phyloP scores from a whole-genome alignment of 1,140 invertebrate genomes.

The Parasteatoda tepidariorum region DNA sequence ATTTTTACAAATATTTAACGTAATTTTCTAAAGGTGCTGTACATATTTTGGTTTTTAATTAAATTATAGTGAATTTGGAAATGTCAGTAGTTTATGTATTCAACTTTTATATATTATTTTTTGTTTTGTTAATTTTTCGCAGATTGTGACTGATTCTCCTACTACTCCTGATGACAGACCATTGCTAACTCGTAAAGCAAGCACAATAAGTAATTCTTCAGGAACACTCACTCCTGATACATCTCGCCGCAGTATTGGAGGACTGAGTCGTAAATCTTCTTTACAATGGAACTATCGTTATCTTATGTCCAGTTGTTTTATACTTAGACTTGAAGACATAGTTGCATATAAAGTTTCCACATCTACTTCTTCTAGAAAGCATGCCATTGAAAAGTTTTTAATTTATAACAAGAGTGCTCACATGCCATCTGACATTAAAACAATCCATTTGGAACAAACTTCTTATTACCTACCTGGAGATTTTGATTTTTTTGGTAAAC shows the following conservation, averaged over 20 bases:
- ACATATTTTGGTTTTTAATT: too few species aligned
- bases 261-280: conserved; percentile 60
- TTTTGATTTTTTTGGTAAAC: conserved; percentile 90
- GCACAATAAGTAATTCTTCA: conserved; percentile 70
- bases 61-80: too few species aligned
- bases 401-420: conserved; percentile 83
- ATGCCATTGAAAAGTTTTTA: conserved; percentile 67
- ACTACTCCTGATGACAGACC: conserved; percentile 71
- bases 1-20: too few species aligned
- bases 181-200: conserved; percentile 75
- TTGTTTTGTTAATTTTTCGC: too few species aligned
- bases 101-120: too few species aligned
- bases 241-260: conserved; percentile 59
- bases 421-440: conserved; percentile 87
- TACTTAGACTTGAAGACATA: conserved; percentile 70
- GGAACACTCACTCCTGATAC: conserved; percentile 42
- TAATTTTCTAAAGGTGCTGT: too few species aligned
- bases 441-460: conserved; percentile 94
- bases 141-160: conserved; percentile 36
- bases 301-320: conserved; percentile 63
- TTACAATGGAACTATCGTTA: conserved; percentile 55
- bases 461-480: conserved; percentile 97
- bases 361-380: conserved; percentile 61
- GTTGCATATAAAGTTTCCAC: conserved; percentile 84
- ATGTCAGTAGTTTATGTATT: too few species aligned